Conservation (phyloP, 2,113 vertebrate genomes). For the Nesogale talazaci region DNA sequence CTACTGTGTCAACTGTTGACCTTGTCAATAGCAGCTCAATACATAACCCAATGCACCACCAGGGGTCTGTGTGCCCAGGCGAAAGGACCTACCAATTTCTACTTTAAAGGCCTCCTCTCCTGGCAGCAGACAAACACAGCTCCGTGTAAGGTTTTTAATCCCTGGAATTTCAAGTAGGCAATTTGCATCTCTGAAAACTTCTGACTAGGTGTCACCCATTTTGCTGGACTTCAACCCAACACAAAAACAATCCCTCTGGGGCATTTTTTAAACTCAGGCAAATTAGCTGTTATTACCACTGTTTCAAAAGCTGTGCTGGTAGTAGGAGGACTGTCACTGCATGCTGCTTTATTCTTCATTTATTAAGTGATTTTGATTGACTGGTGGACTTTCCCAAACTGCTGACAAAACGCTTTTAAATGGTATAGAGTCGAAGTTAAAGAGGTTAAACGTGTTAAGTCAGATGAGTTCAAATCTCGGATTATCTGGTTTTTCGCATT, state of each 20-base stretch:
- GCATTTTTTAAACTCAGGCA: neutral
- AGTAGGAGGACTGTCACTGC: neutral
- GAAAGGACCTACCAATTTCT: neutral
- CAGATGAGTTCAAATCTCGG: neutral
- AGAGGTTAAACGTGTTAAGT: conserved; percentile 22
- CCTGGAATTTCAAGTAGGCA: conserved; percentile 27
- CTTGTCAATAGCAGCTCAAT: too few relatives aligned
- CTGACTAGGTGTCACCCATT: neutral
- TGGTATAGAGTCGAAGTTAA: neutral
- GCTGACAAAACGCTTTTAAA: conserved; percentile 23
- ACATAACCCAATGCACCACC: too few relatives aligned
- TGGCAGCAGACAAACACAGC: neutral
- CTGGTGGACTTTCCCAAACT: conserved; percentile 31
- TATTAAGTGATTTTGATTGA: conserved; percentile 28
- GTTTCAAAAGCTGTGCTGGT: neutral
- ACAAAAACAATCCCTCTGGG: neutral
- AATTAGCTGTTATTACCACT: neutral
- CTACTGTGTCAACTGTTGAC: too few relatives aligned
- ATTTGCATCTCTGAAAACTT: conserved; percentile 41
- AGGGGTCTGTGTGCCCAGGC: too few relatives aligned
- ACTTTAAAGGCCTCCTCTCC: conserved; percentile 2
- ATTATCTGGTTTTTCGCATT: conserved; percentile 19
- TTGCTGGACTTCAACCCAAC: neutral
- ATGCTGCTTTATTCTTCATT: neutral
- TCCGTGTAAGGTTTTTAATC: neutral